phyloP scores from a whole-genome alignment of 2,888 invertebrate genomes.

The Carpatolechia fugitivella region DNA sequence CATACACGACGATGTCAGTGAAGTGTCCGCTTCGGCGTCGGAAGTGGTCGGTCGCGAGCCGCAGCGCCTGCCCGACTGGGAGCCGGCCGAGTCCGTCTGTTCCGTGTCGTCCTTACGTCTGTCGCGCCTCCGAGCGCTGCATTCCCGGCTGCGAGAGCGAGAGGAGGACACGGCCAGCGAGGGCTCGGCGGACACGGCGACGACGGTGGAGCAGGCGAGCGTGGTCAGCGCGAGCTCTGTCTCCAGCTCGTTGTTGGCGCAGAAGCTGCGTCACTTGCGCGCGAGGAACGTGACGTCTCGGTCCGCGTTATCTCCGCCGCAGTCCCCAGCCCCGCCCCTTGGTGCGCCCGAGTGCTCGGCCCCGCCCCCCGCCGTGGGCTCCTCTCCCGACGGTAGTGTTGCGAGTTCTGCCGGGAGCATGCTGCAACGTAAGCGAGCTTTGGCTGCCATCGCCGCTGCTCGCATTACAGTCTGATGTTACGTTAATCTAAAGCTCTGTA shows the following conservation, averaged over 20 bases:
- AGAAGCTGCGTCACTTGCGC: neutral
- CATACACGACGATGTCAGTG: conserved; percentile 29
- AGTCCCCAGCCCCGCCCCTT: no score
- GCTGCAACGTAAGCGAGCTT: neutral
- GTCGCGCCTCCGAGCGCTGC: neutral
- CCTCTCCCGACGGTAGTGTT: neutral
- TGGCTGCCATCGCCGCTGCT: neutral
- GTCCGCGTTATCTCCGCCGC: no score
- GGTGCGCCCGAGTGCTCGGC: neutral
- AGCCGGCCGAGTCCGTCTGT: neutral
- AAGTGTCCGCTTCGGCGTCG: conserved; percentile 51
- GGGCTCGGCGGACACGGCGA: neutral
- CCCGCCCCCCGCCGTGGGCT: neutral
- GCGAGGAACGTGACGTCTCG: conserved; percentile 14
- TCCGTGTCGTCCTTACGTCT: neutral
- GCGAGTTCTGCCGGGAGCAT: neutral
- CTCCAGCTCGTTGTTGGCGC: neutral
- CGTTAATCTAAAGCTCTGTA: neutral
- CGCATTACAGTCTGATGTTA: neutral
- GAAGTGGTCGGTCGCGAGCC: conserved; percentile 37
- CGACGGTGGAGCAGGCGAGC: neutral
- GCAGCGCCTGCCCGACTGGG: conserved; percentile 42
- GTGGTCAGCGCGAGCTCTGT: conserved; percentile 5
- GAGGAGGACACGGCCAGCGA: neutral
- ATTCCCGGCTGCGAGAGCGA: neutral